Percentiles rank a stretch among this genome's conserved stretches.
Conservation (phyloP, 2,113 vertebrate genomes). For the Gambusia holbrooki region DNA sequence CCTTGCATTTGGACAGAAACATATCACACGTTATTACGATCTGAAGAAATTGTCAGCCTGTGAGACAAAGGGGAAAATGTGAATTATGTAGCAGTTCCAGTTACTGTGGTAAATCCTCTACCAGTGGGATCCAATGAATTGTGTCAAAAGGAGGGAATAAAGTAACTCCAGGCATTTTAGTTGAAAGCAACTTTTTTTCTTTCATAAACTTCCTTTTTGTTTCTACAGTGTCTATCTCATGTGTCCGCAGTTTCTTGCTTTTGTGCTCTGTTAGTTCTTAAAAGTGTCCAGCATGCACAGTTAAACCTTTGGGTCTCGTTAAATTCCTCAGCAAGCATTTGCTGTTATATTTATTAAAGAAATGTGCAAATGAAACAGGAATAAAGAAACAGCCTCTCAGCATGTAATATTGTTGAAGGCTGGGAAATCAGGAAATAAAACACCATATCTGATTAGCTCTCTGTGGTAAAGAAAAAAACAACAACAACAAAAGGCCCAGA, state of each 20-base stretch:
- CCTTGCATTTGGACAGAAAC: background rate
- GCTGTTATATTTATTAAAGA: background rate
- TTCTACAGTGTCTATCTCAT: background rate
- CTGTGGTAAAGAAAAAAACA: background rate
- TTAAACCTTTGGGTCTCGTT: slow-evolving; percentile 13
- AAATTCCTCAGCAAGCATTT: background rate
- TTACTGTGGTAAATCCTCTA: background rate
- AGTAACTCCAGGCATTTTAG: background rate
- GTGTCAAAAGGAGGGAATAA: background rate
- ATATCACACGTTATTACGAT: background rate
- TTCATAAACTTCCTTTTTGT: background rate
- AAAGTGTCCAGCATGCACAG: background rate
- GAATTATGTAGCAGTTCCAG: background rate
- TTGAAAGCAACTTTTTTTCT: background rate
- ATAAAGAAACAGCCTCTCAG: background rate
- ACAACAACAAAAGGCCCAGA: background rate
- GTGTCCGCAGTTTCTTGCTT: background rate
- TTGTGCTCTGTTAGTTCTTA: background rate
- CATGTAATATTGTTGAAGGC: background rate
- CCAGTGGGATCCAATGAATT: background rate
- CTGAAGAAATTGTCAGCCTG: background rate
- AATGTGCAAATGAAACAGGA: background rate
- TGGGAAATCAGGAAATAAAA: background rate
- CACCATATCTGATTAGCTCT: background rate
- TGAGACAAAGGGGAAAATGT: background rate